A percentile compares a stretch with the other conserved stretches of the same genome.
Evolutionary conservation across 2,797 vertebrate genomes (phyloP).

Genomic region (Falco cherrug): DNA sequence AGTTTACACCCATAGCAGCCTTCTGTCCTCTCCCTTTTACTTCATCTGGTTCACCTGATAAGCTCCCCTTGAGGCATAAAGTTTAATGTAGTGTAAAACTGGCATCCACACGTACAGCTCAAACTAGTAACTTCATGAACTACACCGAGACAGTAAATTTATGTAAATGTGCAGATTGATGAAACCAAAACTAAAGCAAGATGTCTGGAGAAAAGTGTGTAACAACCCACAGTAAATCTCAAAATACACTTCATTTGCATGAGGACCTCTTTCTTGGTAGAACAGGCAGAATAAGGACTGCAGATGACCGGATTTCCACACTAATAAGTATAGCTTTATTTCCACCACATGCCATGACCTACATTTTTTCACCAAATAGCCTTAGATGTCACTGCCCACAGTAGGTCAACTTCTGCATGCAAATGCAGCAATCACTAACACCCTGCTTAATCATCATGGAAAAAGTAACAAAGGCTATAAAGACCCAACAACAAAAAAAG

Average conservation of each 20-base stretch:
- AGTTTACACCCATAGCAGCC: background rate
- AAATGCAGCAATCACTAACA: background rate
- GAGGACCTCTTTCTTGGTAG: slow-evolving; percentile 12
- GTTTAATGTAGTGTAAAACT: background rate
- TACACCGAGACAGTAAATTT: slow-evolving; percentile 5
- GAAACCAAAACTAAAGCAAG: slow-evolving; percentile 41
- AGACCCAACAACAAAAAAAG: background rate
- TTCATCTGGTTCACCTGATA: background rate
- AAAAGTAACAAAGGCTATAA: background rate
- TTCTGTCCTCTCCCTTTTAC: background rate
- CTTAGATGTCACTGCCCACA: background rate
- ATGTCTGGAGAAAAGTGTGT: slow-evolving; percentile 42
- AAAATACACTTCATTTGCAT: slow-evolving; percentile 63
- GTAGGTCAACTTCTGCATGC: background rate
- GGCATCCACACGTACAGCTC: background rate
- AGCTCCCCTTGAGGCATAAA: background rate
- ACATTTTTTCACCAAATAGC: background rate
- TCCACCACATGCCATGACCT: background rate
- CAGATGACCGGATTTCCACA: background rate
- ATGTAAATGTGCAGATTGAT: slow-evolving; percentile 19
- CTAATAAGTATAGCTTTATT: background rate
- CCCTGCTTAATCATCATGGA: background rate
- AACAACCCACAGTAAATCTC: slow-evolving; percentile 45
- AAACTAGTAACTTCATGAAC: slow-evolving; percentile 14
- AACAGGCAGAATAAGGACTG: slow-evolving; percentile 16